Evolutionary conservation across 2,888 invertebrate species (phyloP).

Genomic region (Morpho achilles): DNA sequence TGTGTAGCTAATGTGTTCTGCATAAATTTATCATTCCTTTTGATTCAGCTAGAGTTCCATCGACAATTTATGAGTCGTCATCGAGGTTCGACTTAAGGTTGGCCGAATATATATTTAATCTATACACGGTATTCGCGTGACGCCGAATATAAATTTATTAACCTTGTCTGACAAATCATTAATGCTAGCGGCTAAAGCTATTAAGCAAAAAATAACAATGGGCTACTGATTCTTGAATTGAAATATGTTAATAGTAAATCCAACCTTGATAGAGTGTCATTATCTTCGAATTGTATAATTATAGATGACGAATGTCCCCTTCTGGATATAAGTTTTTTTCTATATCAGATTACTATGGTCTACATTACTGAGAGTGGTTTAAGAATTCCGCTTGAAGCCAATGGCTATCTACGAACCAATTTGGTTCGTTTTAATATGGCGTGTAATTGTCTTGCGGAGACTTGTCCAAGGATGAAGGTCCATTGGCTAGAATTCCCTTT

Average conservation of each 20-base stretch:
- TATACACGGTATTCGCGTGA: constrained; percentile 13
- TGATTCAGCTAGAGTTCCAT: constrained; percentile 27
- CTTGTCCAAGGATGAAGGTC: no score
- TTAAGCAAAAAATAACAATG: constrained; percentile 1
- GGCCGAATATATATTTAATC: constrained; percentile 10
- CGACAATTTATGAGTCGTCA: constrained; percentile 29
- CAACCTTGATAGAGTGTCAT: no score
- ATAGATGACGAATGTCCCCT: no score
- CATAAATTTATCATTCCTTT: constrained; percentile 13
- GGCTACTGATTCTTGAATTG: background rate
- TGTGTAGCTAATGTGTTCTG: constrained; percentile 12
- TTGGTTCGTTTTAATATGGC: no score
- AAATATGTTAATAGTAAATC: background rate
- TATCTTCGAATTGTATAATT: no score
- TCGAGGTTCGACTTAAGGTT: constrained; percentile 24
- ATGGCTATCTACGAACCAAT: no score
- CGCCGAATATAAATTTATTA: constrained; percentile 10
- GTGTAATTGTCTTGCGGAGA: no score
- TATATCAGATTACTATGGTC: no score
- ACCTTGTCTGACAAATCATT: constrained; percentile 6
- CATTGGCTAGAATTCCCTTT: no score
- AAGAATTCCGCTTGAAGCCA: no score
- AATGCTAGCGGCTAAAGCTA: background rate
- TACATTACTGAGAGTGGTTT: no score
- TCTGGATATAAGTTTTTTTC: no score